Evolutionary conservation across 2,888 invertebrate species (phyloP), one percentile per base, ranked within the genome.

Genomic region (Eupithecia dodoneata): DNA sequence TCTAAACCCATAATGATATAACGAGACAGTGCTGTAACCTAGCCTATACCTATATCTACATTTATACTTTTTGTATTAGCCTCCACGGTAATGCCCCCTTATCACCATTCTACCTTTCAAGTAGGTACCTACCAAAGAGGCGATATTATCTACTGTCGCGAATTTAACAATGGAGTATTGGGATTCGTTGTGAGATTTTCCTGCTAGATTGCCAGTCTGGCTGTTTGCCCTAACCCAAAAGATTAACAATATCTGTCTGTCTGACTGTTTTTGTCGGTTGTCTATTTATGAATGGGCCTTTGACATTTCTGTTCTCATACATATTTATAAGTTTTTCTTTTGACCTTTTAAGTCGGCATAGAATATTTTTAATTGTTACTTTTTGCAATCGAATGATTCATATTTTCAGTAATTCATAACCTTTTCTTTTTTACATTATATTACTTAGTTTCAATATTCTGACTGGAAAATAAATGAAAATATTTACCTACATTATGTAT

Each of bases 231-330:
- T n/a, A 71, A 69, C 42, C 44, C 9, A 69, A 69, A 42, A 66
- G 63, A 63, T 30, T 63, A 30, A 10, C 63, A 63, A 30, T 63
- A 63, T 59, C 65, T 45, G 67, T 45, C 67, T 69, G 67, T 18
- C 65, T 42, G 41, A 42, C 13, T 2, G 42, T 69, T 69, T 69
- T 69, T 69, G 67, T 69, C 66, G 66, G 45, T 69, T 69, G 44
- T 69, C 67, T 69, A 69, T 69, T 69, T 69, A 69, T 69, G 44
- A 45, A 69, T 69, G 67, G 13, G 42, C 67, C 44, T 69, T 69
- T 69, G 45, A 69, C 67, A 67, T 44, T 9, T 42, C 12, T 10
- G 4, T 63, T 12, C 63, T 63, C 30, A 63, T 63, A 30, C 7
- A 63, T 63, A 63, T 63, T 63, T 63, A 63, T 63, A n/a, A 55